phyloP scores from a whole-genome alignment of 2,888 invertebrate genomes.

The Cheilosia urbana region DNA sequence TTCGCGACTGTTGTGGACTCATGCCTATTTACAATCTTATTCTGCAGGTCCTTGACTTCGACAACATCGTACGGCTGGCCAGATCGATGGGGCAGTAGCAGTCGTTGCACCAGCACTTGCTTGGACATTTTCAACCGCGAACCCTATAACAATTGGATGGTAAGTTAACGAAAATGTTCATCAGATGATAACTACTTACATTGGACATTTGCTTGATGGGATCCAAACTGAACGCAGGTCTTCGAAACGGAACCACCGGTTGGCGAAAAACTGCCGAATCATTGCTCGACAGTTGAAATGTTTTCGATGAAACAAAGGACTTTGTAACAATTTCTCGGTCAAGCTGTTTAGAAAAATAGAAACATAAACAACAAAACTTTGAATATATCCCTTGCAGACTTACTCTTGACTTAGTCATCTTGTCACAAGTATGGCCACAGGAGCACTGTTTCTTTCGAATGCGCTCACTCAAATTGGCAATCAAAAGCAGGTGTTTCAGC shows the following conservation, averaged over 20 bases:
- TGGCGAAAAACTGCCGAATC: slow-evolving; percentile 79
- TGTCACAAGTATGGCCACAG: slow-evolving; percentile 82
- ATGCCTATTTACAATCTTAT: slow-evolving; percentile 76
- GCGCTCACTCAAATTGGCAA: slow-evolving; percentile 83
- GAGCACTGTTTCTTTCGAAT: slow-evolving; percentile 82
- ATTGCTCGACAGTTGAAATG: slow-evolving; percentile 71
- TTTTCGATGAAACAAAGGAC: slow-evolving; percentile 79
- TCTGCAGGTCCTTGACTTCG: slow-evolving; percentile 78
- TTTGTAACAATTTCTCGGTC: slow-evolving; percentile 78
- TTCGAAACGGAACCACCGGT: slow-evolving; percentile 80
- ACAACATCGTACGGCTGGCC: slow-evolving; percentile 79
- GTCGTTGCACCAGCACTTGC: slow-evolving; percentile 90
- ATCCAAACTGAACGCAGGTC: slow-evolving; percentile 80
- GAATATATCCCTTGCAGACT: slow-evolving; percentile 26
- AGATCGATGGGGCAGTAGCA: slow-evolving; percentile 87
- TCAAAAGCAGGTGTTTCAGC: slow-evolving; percentile 82
- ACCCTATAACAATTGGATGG: slow-evolving; percentile 75
- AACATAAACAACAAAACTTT: slow-evolving; percentile 10
- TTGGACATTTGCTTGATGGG: slow-evolving; percentile 80
- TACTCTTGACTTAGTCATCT: slow-evolving; percentile 78
- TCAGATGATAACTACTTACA: slow-evolving; percentile 76
- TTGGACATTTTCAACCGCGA: slow-evolving; percentile 81
- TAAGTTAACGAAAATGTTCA: background rate
- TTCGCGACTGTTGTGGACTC: slow-evolving; percentile 40
- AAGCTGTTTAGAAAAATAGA: slow-evolving; percentile 69